These are phyloP conservation scores for Conger conger DNA, from an alignment of 2,113 vertebrate species.

Conservation along the genomic window DNA sequence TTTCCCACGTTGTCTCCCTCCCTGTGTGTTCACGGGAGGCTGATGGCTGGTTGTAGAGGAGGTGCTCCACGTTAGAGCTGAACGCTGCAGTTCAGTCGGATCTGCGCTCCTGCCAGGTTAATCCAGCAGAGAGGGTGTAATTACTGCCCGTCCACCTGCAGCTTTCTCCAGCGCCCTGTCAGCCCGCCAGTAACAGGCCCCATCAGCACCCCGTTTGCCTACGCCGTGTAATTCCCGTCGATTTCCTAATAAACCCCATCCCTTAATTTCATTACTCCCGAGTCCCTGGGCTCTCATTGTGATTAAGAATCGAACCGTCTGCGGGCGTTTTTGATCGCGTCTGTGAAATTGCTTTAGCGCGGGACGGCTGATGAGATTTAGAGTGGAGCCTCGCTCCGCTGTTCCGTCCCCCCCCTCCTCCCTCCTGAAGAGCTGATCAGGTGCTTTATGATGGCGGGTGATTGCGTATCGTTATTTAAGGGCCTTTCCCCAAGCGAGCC, in stretches of 20 bases:
- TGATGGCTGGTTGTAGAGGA: too few species aligned
- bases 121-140: not conserved
- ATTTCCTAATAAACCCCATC: not conserved
- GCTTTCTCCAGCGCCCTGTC: not conserved
- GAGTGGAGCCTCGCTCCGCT: not conserved
- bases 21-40: too few species aligned
- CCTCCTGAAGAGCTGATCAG: not conserved
- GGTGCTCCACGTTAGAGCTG: not conserved
- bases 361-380: not conserved
- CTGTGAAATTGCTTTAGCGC: not conserved
- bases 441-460: not conserved
- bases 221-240: not conserved
- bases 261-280: not conserved
- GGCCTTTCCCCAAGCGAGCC: not conserved
- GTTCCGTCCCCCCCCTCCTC: too few species aligned
- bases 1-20: too few species aligned
- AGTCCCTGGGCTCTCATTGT: not conserved
- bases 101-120: not conserved
- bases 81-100: not conserved
- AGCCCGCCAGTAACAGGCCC: not conserved
- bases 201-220: not conserved
- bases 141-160: not conserved
- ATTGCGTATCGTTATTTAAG: not conserved
- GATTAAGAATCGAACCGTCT: not conserved
- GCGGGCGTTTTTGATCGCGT: not conserved